A percentile compares a stretch with the other conserved stretches of the same genome.
Evolutionary conservation across 37 sponge, comb jelly and placozoan species (phyloP).

Genomic region (Geodia barretti): DNA sequence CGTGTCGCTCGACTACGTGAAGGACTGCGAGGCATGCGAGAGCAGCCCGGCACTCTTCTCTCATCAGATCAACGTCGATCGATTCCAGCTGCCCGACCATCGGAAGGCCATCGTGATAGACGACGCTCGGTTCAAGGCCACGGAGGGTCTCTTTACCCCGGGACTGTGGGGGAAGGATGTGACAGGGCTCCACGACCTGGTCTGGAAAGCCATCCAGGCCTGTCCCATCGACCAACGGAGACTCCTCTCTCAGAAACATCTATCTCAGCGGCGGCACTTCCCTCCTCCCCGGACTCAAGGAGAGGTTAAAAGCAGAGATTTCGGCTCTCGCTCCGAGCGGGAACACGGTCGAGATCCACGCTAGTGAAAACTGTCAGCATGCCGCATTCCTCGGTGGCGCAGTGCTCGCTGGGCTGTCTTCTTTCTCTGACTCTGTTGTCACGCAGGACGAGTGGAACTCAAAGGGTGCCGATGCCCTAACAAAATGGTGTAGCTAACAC

Average conservation of each 20-base stretch:
- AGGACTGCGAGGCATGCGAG: slow-evolving; percentile 31
- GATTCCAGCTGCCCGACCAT: slow-evolving; percentile 74
- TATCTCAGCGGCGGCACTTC: slow-evolving; percentile 74
- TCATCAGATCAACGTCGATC: slow-evolving; percentile 59
- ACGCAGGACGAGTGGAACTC: slow-evolving; percentile 49
- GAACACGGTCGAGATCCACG: slow-evolving; percentile 61
- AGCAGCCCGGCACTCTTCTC: slow-evolving; percentile 35
- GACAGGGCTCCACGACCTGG: slow-evolving; percentile 54
- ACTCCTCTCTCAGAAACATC: slow-evolving; percentile 53
- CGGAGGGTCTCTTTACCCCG: slow-evolving; percentile 77
- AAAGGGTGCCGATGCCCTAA: slow-evolving; percentile 34
- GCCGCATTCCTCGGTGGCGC: slow-evolving; percentile 80
- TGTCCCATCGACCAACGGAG: slow-evolving; percentile 73
- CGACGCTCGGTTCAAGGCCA: slow-evolving; percentile 50
- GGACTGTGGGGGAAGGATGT: slow-evolving; percentile 75
- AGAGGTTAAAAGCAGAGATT: slow-evolving; percentile 72
- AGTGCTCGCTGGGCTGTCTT: slow-evolving; percentile 63
- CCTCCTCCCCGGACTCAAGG: slow-evolving; percentile 58
- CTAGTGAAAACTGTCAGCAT: slow-evolving; percentile 55
- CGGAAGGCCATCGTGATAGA: slow-evolving; percentile 58
- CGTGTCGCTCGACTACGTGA: slow-evolving; percentile 56
- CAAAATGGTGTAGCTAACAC: slow-evolving; percentile 19
- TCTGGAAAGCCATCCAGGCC: slow-evolving; percentile 79
- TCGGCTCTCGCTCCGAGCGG: slow-evolving; percentile 22
- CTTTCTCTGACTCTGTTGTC: slow-evolving; percentile 57